Evolutionary conservation across 2,888 invertebrate species (phyloP), one percentile per base, ranked within the genome.

Genomic region (Amphipyra tragopoginis): DNA sequence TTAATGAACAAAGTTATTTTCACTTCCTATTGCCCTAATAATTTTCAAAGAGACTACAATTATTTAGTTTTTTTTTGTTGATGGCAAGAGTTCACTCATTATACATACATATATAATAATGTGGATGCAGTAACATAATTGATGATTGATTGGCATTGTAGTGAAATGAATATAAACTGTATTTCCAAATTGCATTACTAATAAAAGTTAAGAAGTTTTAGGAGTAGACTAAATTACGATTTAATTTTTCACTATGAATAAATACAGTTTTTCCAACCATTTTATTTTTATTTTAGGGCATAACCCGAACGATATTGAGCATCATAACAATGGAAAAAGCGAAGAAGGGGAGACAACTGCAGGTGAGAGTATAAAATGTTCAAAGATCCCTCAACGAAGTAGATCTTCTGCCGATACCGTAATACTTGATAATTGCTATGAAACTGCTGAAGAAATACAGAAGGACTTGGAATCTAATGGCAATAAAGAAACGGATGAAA

Each of bases 401-500:
- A 90, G 92, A 87, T 89, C 89, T 64, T 93, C 94, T 54, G 88
- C 88, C 65, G 94, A 94, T 39, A 93, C 93, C 45, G 77, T 91
- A 34, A 84, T 93, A 58, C 73, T 92, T 63, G 90, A 90, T 29
- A 82, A 81, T 34, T 90, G 85, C 70, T 89, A 89, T 75, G 85
- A 90, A 66, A 87, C 82, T 57, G 87, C 86, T 58, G 89, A 91
- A 65, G 91, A 91, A 14, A 81, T 90, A 57, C 82, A 79, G 68
- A 88, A 72, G 54, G 90, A 81, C 8, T 72, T 88, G 44, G 89
- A 89, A 73, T 81, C 86, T 13, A 76, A 83, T 26, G 47, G 33
- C 5, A 44, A 50, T n/a, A 39, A 51, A 56, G 56, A 43, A 49
- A 58, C 67, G 45, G 60, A 80, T 33, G 58, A 65, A 45, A 59